Conservation (phyloP, 2,888 invertebrate species). For the Brassicogethes aeneus region DNA sequence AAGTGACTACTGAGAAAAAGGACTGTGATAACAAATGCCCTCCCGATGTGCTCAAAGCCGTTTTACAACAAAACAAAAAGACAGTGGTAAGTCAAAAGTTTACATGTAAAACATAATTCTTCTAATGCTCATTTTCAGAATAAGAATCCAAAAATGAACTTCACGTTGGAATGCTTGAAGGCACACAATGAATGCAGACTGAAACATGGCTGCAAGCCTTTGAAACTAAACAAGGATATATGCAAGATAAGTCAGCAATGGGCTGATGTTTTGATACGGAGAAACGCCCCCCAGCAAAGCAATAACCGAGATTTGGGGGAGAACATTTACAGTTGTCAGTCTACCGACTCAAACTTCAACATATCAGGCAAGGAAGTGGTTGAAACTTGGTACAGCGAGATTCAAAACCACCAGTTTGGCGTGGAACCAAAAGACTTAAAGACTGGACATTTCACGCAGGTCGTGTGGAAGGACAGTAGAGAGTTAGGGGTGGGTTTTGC, state of each 20-base stretch:
- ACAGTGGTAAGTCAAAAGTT: background rate
- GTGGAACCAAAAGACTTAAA: conserved; percentile 54
- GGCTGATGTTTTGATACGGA: conserved; percentile 46
- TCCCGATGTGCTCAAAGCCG: conserved; percentile 30
- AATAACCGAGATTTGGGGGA: conserved; percentile 52
- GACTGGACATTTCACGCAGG: conserved; percentile 66
- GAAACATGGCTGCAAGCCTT: conserved; percentile 48
- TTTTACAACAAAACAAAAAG: background rate
- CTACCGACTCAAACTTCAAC: conserved; percentile 54
- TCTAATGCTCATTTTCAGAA: conserved; percentile 24
- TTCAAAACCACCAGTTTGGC: conserved; percentile 59
- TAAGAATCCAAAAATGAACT: conserved; percentile 29
- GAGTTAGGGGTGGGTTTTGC: conserved; percentile 71
- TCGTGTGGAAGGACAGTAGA: conserved; percentile 70
- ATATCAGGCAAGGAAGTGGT: conserved; percentile 61
- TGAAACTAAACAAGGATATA: conserved; percentile 47
- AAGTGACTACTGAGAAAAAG: conserved; percentile 53
- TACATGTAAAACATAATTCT: background rate
- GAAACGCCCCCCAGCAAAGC: conserved; percentile 47
- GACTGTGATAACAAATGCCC: conserved; percentile 41
- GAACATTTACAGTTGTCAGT: conserved; percentile 63
- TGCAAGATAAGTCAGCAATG: conserved; percentile 45
- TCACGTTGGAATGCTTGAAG: conserved; percentile 43
- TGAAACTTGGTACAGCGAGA: conserved; percentile 70
- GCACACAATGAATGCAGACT: conserved; percentile 51